phyloP scores from a whole-genome alignment of 2,113 vertebrate genomes.

The Dipodomys ordii region DNA sequence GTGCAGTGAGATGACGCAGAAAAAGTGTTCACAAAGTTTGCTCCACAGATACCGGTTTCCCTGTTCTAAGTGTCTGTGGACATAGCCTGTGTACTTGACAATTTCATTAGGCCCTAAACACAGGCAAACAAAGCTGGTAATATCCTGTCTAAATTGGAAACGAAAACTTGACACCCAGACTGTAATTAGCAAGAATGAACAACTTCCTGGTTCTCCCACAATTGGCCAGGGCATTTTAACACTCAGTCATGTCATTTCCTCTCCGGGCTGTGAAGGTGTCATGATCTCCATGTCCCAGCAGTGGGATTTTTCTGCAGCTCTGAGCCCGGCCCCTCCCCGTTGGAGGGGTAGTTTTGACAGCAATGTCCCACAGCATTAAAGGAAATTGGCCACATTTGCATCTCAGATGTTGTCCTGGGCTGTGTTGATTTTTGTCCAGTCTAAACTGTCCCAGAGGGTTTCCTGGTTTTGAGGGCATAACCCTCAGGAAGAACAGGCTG shows the following conservation, averaged over 20 bases:
- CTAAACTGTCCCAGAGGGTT: conserved; percentile 25
- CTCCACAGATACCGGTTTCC: not conserved
- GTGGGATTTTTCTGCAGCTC: not conserved
- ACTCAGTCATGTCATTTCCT: conserved; percentile 56
- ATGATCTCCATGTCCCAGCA: not conserved
- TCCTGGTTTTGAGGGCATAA: conserved; percentile 44
- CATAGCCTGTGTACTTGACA: not conserved
- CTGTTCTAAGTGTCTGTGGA: not conserved
- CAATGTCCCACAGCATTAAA: not conserved
- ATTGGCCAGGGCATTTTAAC: conserved; percentile 33
- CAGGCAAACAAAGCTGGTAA: not conserved
- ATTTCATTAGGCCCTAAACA: not conserved
- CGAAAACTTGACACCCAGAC: conserved; percentile 49
- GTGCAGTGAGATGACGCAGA: not conserved
- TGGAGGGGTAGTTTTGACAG: not conserved
- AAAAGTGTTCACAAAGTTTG: not conserved
- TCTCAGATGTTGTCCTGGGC: conserved; percentile 32
- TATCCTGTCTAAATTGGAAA: conserved; percentile 44
- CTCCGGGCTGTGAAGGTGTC: conserved; percentile 47
- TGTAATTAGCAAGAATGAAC: conserved; percentile 67
- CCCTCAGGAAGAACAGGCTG: conserved; percentile 21
- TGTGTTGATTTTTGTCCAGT: conserved; percentile 27
- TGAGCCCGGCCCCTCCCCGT: not conserved
- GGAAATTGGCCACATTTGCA: conserved; percentile 65
- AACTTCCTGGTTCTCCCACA: conserved; percentile 61